Percentiles rank a stretch among this genome's conserved stretches.
These are phyloP conservation scores for Antidorcas marsupialis DNA, from an alignment of 2,113 vertebrate species.

Conservation along the genomic window DNA sequence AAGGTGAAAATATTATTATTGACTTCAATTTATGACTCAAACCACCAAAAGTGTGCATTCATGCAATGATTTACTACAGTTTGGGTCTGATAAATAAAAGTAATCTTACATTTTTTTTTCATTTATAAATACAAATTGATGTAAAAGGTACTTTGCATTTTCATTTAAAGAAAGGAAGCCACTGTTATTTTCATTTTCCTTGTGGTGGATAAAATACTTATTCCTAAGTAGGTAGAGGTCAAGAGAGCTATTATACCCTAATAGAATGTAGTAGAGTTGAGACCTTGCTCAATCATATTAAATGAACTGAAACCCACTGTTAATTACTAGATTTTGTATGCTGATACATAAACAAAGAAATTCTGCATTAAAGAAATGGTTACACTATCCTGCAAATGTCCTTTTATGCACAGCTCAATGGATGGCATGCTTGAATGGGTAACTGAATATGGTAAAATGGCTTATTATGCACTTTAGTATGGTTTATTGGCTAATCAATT, in stretches of 20 bases:
- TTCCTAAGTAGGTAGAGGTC: constrained; percentile 21
- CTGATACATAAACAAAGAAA: constrained; percentile 34
- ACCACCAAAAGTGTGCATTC: constrained; percentile 18
- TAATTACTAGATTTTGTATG: constrained; percentile 52
- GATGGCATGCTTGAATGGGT: not conserved
- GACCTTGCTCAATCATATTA: constrained; percentile 28
- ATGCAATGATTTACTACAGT: constrained; percentile 17
- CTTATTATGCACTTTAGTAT: constrained; percentile 9
- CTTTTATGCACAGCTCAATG: not conserved
- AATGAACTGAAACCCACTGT: constrained; percentile 41
- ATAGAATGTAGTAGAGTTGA: not conserved
- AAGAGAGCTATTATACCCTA: constrained; percentile 1
- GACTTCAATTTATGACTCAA: constrained; percentile 48
- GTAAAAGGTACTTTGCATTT: not conserved
- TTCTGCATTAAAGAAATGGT: not conserved
- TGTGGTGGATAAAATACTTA: not conserved
- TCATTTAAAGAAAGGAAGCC: not conserved
- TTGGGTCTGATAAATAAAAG: constrained; percentile 27
- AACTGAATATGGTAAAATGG: not conserved
- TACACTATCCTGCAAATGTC: not conserved
- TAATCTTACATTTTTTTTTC: constrained; percentile 15
- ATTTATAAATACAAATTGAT: constrained; percentile 25
- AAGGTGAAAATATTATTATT: constrained; percentile 53
- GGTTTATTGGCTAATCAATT: not conserved
- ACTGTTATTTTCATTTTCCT: not conserved